Evolutionary conservation across 2,888 invertebrate genomes (phyloP), one percentile per base, ranked within the genome.

Genomic region (Noctuana brunneofusca): DNA sequence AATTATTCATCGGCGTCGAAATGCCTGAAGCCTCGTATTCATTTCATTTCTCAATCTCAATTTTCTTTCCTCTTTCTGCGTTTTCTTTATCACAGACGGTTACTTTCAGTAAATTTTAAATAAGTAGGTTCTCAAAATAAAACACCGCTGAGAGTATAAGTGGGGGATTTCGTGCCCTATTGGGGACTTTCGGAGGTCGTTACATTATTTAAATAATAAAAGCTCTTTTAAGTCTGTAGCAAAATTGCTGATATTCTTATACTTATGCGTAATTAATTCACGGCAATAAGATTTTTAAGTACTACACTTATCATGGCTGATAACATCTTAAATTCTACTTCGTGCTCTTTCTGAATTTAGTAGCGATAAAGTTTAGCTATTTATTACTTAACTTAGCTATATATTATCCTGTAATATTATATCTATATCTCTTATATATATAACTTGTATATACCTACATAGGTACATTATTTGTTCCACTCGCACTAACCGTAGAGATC

Each of bases 1-100:
- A 90, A 90, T 91, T 89, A 91, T 90, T 91, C 90, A 91, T 89
- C 78, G 85, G 84, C 87, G 89, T 89, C 89, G 89, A 88, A 89
- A 87, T 84, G 89, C 89, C 87, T 80, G 80, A 82, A 87, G 89
- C 81, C 77, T 81, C 87, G 88, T 89, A 89, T 90, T 91, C 89
- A 90, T 90, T 91, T 89, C 89, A 89, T 89, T 91, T 88, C 88
- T 80, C 85, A 89, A 89, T 89, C 89, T 84, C 83, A 88, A 55
- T 86, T 84, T 77, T 81, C 86, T 86, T 88, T 87, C 84, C 80
- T 72, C 78, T 78, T 80, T 79, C 77, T 72, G 74, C 77, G 80
- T 83, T 85, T 86, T 84, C 80, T 84, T 80, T 87, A 83, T 82
- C 79, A 82, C 84, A 82, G 83, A 81, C 82, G 83, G 83, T 41